Percentiles rank a stretch among this genome's conserved stretches.
Evolutionary conservation across 2,113 vertebrate species (phyloP).

Genomic region (Alethe diademata): DNA sequence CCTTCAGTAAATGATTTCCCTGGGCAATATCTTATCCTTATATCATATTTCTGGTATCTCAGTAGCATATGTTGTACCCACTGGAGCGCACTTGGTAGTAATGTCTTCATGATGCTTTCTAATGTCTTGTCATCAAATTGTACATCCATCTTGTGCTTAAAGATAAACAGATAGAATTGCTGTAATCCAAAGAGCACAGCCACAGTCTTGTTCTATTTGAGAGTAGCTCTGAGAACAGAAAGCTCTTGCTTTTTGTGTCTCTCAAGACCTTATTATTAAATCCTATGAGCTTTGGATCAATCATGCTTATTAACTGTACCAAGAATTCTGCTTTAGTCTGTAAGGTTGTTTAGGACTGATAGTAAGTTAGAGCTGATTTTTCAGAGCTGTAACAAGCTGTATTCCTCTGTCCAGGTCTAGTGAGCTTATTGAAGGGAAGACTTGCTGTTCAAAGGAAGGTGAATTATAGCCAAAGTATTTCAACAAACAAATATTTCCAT

Average conservation of each 20-base stretch:
- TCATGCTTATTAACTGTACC: not conserved
- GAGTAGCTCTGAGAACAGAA: not conserved
- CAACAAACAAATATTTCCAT: not conserved
- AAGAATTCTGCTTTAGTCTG: not conserved
- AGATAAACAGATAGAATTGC: conserved; percentile 45
- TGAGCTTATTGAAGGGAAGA: not conserved
- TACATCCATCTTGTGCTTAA: conserved; percentile 26
- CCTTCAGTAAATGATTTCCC: conserved; percentile 53
- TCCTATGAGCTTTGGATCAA: not conserved
- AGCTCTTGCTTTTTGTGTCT: not conserved
- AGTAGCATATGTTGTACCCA: conserved; percentile 29
- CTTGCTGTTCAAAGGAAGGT: not conserved
- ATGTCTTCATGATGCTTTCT: conserved; percentile 58
- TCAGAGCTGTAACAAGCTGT: not conserved
- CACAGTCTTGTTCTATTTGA: not conserved
- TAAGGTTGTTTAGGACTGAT: not conserved
- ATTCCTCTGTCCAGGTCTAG: not conserved
- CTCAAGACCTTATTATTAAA: not conserved
- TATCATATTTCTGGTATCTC: conserved; percentile 50
- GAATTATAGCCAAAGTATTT: not conserved
- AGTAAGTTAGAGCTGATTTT: not conserved
- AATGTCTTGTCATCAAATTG: conserved; percentile 38
- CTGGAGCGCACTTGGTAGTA: conserved; percentile 5
- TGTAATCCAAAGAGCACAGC: conserved; percentile 4
- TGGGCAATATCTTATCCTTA: conserved; percentile 57